Conservation (phyloP, 2,113 vertebrate genomes). For the Eulemur macaco region DNA sequence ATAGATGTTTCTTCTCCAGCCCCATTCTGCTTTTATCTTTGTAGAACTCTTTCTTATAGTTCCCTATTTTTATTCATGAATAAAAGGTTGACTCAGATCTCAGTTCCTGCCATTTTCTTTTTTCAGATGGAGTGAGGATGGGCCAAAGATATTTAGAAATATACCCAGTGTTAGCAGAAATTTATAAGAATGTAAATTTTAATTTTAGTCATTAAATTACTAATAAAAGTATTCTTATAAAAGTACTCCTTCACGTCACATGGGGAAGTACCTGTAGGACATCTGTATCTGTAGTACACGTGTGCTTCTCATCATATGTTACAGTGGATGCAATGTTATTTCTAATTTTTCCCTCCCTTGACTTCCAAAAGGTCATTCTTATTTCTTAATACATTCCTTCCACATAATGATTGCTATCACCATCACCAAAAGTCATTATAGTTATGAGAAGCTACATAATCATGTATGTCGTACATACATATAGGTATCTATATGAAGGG, state of each 20-base stretch:
- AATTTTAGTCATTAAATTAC: not conserved
- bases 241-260: not conserved
- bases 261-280: not conserved
- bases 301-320: not conserved
- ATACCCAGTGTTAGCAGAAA: not conserved
- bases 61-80: not conserved
- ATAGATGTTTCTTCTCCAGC: not conserved
- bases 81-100: not conserved
- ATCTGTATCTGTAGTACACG: not conserved
- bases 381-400: not conserved
- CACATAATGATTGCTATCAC: not conserved
- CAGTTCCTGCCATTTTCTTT: constrained; percentile 17
- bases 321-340: not conserved
- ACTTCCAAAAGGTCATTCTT: not conserved
- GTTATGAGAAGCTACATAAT: not conserved
- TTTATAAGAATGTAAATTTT: not conserved
- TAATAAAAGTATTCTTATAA: not conserved
- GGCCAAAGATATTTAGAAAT: constrained; percentile 6
- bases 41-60: not conserved
- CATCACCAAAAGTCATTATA: not conserved
- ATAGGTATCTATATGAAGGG: not conserved
- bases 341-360: not conserved
- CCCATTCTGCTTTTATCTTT: not conserved
- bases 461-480: not conserved
- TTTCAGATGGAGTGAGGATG: not conserved